Percentiles rank a stretch among this genome's conserved stretches.
phyloP scores from a whole-genome alignment of 2,113 vertebrate genomes.

The Scortum barcoo region DNA sequence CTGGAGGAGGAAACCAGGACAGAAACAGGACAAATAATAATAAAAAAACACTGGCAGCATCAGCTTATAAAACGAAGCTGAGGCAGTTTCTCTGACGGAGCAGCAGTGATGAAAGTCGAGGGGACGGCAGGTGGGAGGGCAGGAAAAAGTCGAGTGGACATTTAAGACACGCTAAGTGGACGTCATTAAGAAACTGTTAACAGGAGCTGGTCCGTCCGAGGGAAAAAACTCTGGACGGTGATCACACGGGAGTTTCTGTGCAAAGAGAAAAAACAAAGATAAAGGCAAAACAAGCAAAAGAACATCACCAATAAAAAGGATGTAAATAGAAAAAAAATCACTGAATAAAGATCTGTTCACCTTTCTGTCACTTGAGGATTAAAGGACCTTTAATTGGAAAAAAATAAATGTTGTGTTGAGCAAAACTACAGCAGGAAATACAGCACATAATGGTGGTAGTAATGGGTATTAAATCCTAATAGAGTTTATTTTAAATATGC shows the following conservation, averaged over 20 bases:
- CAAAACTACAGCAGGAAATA: too few relatives aligned
- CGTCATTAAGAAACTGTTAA: slow-evolving; percentile 39
- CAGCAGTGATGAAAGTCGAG: slow-evolving; percentile 33
- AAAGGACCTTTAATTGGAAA: too few relatives aligned
- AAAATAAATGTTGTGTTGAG: neutral
- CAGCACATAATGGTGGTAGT: too few relatives aligned
- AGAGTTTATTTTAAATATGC: too few relatives aligned
- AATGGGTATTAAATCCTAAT: too few relatives aligned
- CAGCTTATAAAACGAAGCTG: neutral
- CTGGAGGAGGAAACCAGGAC: neutral
- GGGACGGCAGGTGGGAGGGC: slow-evolving; percentile 43
- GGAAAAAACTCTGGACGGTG: neutral
- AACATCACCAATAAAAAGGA: neutral
- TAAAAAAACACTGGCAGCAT: neutral
- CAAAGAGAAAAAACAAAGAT: neutral
- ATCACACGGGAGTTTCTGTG: neutral
- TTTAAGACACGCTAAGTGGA: slow-evolving; percentile 23
- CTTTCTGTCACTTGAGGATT: too few relatives aligned
- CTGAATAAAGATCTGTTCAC: neutral
- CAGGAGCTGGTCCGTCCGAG: neutral
- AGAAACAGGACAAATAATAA: neutral
- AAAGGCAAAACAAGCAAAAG: too few relatives aligned
- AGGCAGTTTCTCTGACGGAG: neutral
- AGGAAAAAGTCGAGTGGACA: neutral
- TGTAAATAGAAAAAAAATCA: neutral